These are phyloP conservation scores for Euwallacea fornicatus DNA, from an alignment of 1,140 invertebrate species.

Conservation along the genomic window DNA sequence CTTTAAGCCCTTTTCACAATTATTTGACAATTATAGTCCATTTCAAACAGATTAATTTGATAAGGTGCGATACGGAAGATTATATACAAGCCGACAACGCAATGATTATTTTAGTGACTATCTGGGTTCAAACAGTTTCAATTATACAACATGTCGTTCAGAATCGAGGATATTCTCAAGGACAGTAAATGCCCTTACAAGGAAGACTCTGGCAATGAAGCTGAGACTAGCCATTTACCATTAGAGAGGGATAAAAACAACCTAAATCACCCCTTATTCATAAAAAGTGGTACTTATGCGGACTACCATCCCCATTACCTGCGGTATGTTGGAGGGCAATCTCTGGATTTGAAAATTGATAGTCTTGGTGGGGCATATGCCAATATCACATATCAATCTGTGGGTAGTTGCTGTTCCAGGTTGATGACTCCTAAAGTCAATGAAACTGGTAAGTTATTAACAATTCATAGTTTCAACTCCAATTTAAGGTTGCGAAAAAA, in stretches of 20 bases:
- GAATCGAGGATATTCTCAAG: conserved; percentile 35
- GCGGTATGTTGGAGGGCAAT: conserved; percentile 1
- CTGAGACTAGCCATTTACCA: no score
- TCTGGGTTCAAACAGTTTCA: not conserved
- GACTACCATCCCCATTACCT: not conserved
- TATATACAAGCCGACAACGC: conserved; percentile 14
- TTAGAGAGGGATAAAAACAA: not conserved
- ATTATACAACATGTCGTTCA: conserved; percentile 26
- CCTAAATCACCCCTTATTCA: not conserved
- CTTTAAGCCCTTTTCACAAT: conserved; percentile 30
- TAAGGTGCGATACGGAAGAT: conserved; percentile 29
- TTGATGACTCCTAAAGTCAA: not conserved
- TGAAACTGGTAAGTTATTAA: no score
- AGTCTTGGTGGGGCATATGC: not conserved
- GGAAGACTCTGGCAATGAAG: not conserved
- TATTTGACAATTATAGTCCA: conserved; percentile 33
- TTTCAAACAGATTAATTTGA: conserved; percentile 35
- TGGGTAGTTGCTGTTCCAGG: conserved; percentile 8
- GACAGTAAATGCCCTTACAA: conserved; percentile 10
- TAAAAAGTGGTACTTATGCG: not conserved
- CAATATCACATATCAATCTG: not conserved
- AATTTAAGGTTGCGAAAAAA: no score
- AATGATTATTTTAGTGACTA: conserved; percentile 18
- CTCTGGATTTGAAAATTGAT: not conserved
- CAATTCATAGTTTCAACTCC: no score